Evolutionary conservation across 2,888 invertebrate genomes (phyloP), one percentile per base, ranked within the genome.

Genomic region (Deroplatys truncata): DNA sequence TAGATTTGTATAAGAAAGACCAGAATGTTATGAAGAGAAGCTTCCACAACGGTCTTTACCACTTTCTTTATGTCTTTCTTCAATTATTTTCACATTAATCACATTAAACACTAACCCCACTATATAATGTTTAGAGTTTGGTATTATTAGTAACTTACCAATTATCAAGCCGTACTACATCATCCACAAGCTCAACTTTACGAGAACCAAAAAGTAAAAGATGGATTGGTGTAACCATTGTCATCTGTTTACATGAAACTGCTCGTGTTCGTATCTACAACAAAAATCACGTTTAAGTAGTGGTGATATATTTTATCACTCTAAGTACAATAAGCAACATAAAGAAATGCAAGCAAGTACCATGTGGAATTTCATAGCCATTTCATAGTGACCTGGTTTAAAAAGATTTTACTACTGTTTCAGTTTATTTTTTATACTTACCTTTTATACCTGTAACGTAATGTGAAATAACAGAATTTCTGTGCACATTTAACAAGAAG

Each of bases 171-270:
- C 97, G 95, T 2, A 99, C 96, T 35, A 97, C 94, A 88, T 96
- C 95, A 89, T 97, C 97, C 1, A 97, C 94, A 92, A 96, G 96
- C 92, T 98, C 98, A 0, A 97, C 96, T 94, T 97, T 98, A 86
- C 98, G 95, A n/a, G 97, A 96, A 0, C 98, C 99, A 93, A 99
- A 99, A 83, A 99, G 94, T 91, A 99, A 93, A 84, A 99, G 94
- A 93, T 99, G 99, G 91, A 99, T 94, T 0, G 99, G 98, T 0
- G 98, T 96, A 10, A 99, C 97, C 98, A 99, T 99, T 2, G 98
- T 97, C 96, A 98, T 96, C 94, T 99, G 98, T 93, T 99, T 99
- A 93, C 99, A 99, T 25, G 98, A 97, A 88, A 99, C 98, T 0
- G 99, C 98, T 89, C 98, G 95, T 0, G 99, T 99, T 89, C 99